phyloP scores from a whole-genome alignment of 1,140 invertebrate species.

The Mycetomoellerius zeteki region DNA sequence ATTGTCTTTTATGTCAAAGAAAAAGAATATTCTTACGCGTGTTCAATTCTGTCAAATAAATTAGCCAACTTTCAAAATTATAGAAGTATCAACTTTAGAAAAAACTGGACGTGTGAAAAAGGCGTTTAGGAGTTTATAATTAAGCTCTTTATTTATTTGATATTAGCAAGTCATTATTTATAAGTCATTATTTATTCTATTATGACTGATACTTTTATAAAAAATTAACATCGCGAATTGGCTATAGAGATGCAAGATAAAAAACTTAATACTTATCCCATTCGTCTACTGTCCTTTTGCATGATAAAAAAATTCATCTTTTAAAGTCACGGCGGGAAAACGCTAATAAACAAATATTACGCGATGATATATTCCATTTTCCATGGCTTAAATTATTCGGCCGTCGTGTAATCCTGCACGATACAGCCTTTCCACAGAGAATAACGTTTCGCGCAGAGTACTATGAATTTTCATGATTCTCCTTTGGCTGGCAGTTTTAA shows the following conservation, averaged over 20 bases:
- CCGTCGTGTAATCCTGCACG: constrained; percentile 48
- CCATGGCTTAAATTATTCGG: constrained; percentile 54
- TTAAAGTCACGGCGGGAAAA: constrained; percentile 36
- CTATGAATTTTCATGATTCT: constrained; percentile 61
- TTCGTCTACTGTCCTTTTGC: neutral
- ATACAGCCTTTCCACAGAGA: constrained; percentile 27
- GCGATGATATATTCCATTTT: constrained; percentile 64
- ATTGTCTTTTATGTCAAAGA: no score
- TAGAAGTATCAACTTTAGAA: no score
- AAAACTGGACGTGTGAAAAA: no score
- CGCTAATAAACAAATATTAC: constrained; percentile 60
- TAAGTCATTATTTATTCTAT: neutral
- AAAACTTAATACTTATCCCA: constrained; percentile 6
- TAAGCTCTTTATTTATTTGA: neutral
- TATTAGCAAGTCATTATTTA: neutral
- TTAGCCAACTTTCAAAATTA: no score
- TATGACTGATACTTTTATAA: neutral
- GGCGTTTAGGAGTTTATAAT: no score
- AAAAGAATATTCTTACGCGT: no score
- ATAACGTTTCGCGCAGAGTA: constrained; percentile 59
- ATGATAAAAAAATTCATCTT: constrained; percentile 26
- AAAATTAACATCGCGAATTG: neutral
- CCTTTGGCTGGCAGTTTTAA: constrained; percentile 49
- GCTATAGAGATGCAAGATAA: neutral
- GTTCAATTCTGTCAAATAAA: no score